A percentile compares a stretch with the other conserved stretches of the same genome.
Conservation (phyloP, 2,797 vertebrate genomes). For the Anguilla megastoma region DNA sequence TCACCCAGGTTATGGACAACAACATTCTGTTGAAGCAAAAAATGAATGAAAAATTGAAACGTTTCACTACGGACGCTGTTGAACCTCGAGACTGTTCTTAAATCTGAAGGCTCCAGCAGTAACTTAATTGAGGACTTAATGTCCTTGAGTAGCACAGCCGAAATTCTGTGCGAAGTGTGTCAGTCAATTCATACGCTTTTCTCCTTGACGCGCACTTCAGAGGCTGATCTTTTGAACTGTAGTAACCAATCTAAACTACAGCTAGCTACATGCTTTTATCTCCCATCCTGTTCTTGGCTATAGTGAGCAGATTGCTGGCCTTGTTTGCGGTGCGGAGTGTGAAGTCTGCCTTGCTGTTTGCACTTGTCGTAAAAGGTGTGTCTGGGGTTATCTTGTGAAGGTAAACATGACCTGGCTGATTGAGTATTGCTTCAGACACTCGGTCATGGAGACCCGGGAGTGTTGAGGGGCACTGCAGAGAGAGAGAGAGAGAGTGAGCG, state of each 20-base stretch:
- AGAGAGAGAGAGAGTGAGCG: neutral
- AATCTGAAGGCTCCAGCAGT: slow-evolving; percentile 40
- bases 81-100: slow-evolving; percentile 47
- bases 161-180: slow-evolving; percentile 41
- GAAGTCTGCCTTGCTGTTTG: neutral
- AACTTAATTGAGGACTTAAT: slow-evolving; percentile 51
- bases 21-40: neutral
- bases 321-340: neutral
- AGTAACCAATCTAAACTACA: slow-evolving; percentile 19
- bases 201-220: slow-evolving; percentile 33
- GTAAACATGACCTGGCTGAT: neutral
- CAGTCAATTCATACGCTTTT: slow-evolving; percentile 18
- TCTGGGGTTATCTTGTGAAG: neutral
- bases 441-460: neutral
- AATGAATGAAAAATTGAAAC: neutral
- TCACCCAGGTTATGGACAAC: neutral
- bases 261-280: slow-evolving; percentile 41
- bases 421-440: neutral
- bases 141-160: slow-evolving; percentile 24
- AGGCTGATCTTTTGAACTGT: slow-evolving; percentile 45
- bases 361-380: neutral
- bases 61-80: slow-evolving; percentile 24
- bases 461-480: neutral
- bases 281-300: neutral
- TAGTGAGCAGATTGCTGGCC: slow-evolving; percentile 12